Evolutionary conservation across 1,140 invertebrate species (phyloP), one percentile per base, ranked within the genome.

Genomic region (Apis florea): DNA sequence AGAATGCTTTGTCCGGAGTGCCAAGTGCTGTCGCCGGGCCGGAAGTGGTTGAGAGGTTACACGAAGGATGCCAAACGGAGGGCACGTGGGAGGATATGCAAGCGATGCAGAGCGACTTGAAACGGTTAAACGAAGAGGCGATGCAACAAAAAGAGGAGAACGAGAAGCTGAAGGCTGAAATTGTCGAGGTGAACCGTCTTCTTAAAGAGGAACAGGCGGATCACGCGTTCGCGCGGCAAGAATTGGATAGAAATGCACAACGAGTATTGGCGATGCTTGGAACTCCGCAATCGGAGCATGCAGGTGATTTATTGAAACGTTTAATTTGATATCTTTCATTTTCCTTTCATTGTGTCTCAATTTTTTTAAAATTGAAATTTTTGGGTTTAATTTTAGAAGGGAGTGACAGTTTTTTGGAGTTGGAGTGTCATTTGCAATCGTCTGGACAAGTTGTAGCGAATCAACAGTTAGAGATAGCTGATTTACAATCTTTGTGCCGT

Each of bases 401-500:
- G 2, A 95, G 95, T 24, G 96, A 96, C 82, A 96, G 96, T 88
- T 94, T 97, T 40, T 92, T 96, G 19, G 96, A 97, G 78, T 92
- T 97, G 64, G 96, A 97, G 90, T 95, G 95, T 15, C 96, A 97
- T 89, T 94, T 97, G 56, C 95, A 96, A 81, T 95, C 96, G 15
- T 96, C 96, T 1, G 95, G 96, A n/a, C 95, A 96, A 90, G 95
- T 97, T 63, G 95, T 97, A 0, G 94, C 96, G 21, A 95, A 95
- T 88, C 96, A 97, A 61, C 96, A 97, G 87, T 93, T 95, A n/a
- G 96, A 97, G 92, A 96, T 97, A 71, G 95, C 95, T n/a, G 94
- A 96, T 85, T 88, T 97, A 31, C 94, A 96, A 72, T 94, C 95
- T 11, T 93, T 95, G 67, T 96, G 96, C 85, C 94, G 95, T 66